Percentiles rank a stretch among this genome's conserved stretches.
Evolutionary conservation across 2,888 invertebrate species (phyloP).

Genomic region (Seira ritae): DNA sequence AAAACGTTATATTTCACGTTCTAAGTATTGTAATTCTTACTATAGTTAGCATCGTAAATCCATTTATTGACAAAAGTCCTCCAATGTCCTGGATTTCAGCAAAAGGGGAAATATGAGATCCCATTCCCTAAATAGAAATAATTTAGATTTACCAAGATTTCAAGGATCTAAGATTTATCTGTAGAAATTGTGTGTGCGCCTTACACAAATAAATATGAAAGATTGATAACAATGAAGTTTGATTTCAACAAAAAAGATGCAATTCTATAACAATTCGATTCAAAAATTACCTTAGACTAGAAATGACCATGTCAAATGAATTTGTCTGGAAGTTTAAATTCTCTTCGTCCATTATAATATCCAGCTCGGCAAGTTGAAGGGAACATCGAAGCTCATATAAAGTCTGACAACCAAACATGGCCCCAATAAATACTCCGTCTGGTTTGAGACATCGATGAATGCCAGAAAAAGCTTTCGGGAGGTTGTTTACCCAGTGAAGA

Average conservation of each 20-base stretch:
- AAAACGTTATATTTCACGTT: background rate
- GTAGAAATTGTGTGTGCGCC: no score
- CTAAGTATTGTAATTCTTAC: constrained; percentile 75
- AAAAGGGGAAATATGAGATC: constrained; percentile 95
- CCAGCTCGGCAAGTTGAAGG: constrained; percentile 94
- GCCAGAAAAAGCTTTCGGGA: constrained; percentile 83
- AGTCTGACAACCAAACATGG: constrained; percentile 97
- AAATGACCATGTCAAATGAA: constrained; percentile 88
- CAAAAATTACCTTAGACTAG: constrained; percentile 81
- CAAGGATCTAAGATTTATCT: no score
- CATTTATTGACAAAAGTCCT: constrained; percentile 87
- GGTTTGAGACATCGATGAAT: constrained; percentile 82
- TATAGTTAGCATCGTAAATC: constrained; percentile 94
- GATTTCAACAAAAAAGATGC: no score
- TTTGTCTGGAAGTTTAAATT: constrained; percentile 80
- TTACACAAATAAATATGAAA: no score
- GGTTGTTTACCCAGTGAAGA: constrained; percentile 98
- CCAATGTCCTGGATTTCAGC: constrained; percentile 92
- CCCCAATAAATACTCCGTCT: constrained; percentile 95
- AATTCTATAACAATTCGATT: no score
- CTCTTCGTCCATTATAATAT: constrained; percentile 92
- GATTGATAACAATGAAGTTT: constrained; percentile 32
- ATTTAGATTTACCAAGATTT: no score
- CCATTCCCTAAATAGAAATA: constrained; percentile 84
- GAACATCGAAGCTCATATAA: constrained; percentile 92